phyloP scores from a whole-genome alignment of 2,888 invertebrate species.

The Trissolcus japonicus region DNA sequence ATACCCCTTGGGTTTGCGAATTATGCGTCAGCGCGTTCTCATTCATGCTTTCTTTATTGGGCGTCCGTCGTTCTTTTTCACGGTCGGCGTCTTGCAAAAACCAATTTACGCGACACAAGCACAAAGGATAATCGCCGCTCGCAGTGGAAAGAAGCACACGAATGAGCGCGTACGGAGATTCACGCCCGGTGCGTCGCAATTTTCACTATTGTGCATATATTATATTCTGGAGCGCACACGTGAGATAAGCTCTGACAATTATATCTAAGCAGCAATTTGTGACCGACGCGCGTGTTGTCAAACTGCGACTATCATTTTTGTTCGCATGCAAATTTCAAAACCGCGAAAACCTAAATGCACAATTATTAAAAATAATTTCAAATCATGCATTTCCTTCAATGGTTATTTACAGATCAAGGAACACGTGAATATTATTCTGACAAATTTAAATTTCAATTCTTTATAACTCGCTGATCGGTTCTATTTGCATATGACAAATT shows the following conservation, averaged over 20 bases:
- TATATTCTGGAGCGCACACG: slow-evolving; percentile 27
- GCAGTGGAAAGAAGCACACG: slow-evolving; percentile 53
- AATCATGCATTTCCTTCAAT: too few relatives aligned
- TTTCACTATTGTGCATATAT: slow-evolving; percentile 46
- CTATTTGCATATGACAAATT: too few relatives aligned
- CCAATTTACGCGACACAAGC: slow-evolving; percentile 53
- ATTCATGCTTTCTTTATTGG: slow-evolving; percentile 56
- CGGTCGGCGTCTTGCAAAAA: slow-evolving; percentile 57
- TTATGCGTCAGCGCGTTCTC: slow-evolving; percentile 56
- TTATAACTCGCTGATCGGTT: too few relatives aligned
- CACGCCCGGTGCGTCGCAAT: slow-evolving; percentile 53
- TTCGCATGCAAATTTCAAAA: background rate
- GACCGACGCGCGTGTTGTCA: slow-evolving; percentile 22
- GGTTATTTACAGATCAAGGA: too few relatives aligned
- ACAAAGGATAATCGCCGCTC: slow-evolving; percentile 55
- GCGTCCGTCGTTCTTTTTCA: slow-evolving; percentile 51
- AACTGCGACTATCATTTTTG: slow-evolving; percentile 5
- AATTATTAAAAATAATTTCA: too few relatives aligned
- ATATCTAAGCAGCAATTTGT: slow-evolving; percentile 22
- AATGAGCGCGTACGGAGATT: slow-evolving; percentile 53
- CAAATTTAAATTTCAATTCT: too few relatives aligned
- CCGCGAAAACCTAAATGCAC: background rate
- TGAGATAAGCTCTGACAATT: slow-evolving; percentile 29
- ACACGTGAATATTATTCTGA: too few relatives aligned
- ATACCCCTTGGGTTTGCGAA: slow-evolving; percentile 34